phyloP scores from a whole-genome alignment of 2,888 invertebrate species.

The Ophonus ardosiacus region DNA sequence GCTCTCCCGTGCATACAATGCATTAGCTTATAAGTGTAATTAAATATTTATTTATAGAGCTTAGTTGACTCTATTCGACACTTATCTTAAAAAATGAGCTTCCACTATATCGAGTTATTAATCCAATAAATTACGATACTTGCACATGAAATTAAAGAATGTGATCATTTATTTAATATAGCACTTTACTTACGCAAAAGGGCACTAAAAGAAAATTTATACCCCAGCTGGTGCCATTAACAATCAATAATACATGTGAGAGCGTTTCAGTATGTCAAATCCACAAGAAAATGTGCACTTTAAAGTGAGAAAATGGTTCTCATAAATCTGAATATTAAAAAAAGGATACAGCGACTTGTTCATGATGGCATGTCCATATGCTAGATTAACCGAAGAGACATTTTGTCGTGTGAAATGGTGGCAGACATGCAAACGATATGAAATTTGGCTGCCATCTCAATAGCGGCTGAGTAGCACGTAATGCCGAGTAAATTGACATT shows the following conservation, averaged over 20 bases:
- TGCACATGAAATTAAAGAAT: constrained; percentile 47
- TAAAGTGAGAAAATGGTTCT: constrained; percentile 58
- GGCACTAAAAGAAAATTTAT: constrained; percentile 63
- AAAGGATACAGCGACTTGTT: constrained; percentile 25
- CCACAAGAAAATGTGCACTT: constrained; percentile 62
- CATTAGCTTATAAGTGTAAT: constrained; percentile 13
- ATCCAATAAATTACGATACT: constrained; percentile 45
- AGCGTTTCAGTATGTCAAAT: constrained; percentile 60
- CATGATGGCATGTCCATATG: constrained; percentile 22
- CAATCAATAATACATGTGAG: constrained; percentile 64
- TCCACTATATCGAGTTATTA: constrained; percentile 31
- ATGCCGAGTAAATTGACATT: constrained; percentile 5
- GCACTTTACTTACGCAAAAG: constrained; percentile 61
- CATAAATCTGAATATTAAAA: constrained; percentile 63
- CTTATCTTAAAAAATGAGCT: constrained; percentile 21
- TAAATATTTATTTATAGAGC: constrained; percentile 26
- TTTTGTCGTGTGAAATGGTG: constrained; percentile 9
- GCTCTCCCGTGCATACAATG: neutral
- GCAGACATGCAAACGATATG: constrained; percentile 30
- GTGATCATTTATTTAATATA: constrained; percentile 56
- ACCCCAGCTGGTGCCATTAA: constrained; percentile 60
- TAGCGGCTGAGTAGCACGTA: constrained; percentile 5
- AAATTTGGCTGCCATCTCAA: constrained; percentile 13
- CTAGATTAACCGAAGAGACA: constrained; percentile 7
- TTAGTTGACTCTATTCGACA: constrained; percentile 3